Evolutionary conservation across 1,140 invertebrate genomes (phyloP).

Genomic region (Lepidotrigona ventralis): DNA sequence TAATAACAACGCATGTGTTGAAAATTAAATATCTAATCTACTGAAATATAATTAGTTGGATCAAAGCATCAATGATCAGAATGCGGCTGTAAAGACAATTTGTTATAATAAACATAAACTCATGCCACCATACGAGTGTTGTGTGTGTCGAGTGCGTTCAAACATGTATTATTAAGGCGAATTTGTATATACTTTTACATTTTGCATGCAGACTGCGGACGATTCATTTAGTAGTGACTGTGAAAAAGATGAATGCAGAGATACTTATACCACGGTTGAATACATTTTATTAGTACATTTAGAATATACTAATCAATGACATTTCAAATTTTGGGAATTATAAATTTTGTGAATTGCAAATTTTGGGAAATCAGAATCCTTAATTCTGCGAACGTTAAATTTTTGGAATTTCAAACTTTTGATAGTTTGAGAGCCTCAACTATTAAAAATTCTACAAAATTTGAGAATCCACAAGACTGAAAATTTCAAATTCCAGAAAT

Average conservation of each 20-base stretch:
- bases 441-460: no score
- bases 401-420: no score
- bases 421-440: no score
- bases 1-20: background rate
- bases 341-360: no score
- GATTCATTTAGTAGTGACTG: background rate
- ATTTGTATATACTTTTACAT: background rate
- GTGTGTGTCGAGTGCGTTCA: background rate
- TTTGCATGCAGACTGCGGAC: background rate
- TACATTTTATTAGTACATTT: background rate
- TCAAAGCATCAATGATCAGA: background rate
- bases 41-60: background rate
- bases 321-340: background rate
- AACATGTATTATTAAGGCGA: background rate
- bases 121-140: conserved; percentile 35
- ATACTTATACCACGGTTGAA: background rate
- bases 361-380: no score
- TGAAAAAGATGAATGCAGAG: background rate
- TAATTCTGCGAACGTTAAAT: no score
- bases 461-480: no score
- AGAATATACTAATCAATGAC: background rate
- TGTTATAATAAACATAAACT: background rate
- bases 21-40: background rate
- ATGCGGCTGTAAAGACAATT: background rate
- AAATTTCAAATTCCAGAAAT: no score